phyloP scores from a whole-genome alignment of 2,113 vertebrate species.

The Etheostoma spectabile region DNA sequence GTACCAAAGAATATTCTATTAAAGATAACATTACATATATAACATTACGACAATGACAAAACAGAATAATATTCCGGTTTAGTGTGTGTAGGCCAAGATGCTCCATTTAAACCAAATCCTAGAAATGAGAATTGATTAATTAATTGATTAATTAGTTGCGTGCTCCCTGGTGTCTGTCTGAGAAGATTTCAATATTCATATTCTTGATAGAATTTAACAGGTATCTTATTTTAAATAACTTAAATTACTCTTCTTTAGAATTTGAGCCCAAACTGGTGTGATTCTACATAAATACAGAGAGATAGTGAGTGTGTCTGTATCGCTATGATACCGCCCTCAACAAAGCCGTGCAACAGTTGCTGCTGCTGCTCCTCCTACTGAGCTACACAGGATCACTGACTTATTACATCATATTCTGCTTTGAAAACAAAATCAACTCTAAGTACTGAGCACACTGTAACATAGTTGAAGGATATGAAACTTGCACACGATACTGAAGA shows the following conservation, averaged over 20 bases:
- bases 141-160: no score
- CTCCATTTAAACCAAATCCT: no score
- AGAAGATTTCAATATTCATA: no score
- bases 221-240: not conserved
- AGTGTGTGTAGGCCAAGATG: no score
- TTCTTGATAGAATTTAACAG: not conserved
- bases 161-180: no score
- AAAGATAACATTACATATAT: no score
- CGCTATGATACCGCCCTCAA: slow-evolving; percentile 24
- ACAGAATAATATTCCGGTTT: no score
- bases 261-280: not conserved
- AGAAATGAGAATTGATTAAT: no score
- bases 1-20: no score
- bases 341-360: slow-evolving; percentile 47
- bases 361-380: slow-evolving; percentile 47
- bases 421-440: slow-evolving; percentile 53
- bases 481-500: slow-evolving; percentile 48
- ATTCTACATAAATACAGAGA: slow-evolving; percentile 10
- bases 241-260: not conserved
- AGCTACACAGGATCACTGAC: slow-evolving; percentile 52
- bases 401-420: slow-evolving; percentile 59
- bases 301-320: slow-evolving; percentile 1
- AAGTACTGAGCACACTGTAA: slow-evolving; percentile 25
- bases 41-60: no score
- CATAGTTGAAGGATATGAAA: slow-evolving; percentile 49